Base-by-base conservation (phyloP, 1,140 invertebrate genomes). In the Ips typographus region DNA sequence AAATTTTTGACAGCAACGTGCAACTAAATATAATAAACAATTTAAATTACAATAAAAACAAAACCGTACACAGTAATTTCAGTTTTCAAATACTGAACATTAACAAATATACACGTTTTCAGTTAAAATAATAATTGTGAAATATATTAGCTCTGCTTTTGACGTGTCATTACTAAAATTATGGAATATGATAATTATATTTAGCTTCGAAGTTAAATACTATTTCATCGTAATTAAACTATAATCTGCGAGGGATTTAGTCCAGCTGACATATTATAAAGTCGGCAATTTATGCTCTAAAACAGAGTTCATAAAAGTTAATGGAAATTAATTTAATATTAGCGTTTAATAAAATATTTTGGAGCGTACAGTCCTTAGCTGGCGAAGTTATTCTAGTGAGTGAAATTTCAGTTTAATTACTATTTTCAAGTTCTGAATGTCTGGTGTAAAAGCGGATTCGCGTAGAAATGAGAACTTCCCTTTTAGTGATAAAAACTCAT, bases 301-400 rank as follows among this genome's bases (percentile, higher is more conserved):
- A 49, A 49, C 44, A 49, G 44, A 49, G 44, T 49, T 49, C 44
- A 49, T 49, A 3, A 22, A 49, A 49, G 44, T 49, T 49, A 49
- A 49, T 49, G 44, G 44, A 49, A 49, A 49, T 49, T 49, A 49
- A 49, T 49, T 49, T 49, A 8, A 49, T 49, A 49, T 49, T 49
- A 49, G 44, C 22, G 44, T 22, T 22, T 22, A 22, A 22, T 22
- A 22, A 22, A 22, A 22, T 22, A 22, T 22, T 22, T 22, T 22
- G 22, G 22, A 22, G 22, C 22, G 22, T 22, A 22, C 22, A 22
- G 22, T 22, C 22, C 22, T 22, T 22, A 22, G 22, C 22, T 22
- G 22, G 22, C 22, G 22, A 22, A 22, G 22, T 22, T 22, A 22
- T 22, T 22, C 22, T 22, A 22, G 22, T 22, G 22, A 22, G 22